Evolutionary conservation across 2,113 vertebrate species (phyloP), one percentile per base, ranked within the genome.

Genomic region (Galeopterus variegatus): DNA sequence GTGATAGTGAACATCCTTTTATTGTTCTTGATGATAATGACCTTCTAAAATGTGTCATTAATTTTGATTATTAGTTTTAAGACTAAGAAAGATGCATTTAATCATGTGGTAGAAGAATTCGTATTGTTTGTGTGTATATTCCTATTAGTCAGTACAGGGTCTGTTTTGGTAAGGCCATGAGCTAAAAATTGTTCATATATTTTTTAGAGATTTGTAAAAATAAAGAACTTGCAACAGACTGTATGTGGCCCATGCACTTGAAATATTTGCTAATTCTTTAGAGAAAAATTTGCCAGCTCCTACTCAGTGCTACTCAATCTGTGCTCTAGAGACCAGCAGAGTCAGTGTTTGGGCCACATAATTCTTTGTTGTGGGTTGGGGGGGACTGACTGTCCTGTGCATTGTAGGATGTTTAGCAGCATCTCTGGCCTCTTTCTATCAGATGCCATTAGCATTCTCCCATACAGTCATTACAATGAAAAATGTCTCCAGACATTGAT

Each of bases 121-220:
- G 33, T 52, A 3, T 54, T 88, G 12, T 93, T 86, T 76, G 45
- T 70, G 23, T 54, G 85, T 79, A 1, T 76, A 58, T 52, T 92
- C 1, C 56, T 64, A 12, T 50, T 58, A 58, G 92, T 82, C 31
- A 50, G 2, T 56, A 41, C 17, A 18, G 24, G 36, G 7, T 73
- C 56, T 83, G 33, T 73, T 79, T 81, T 79, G 54, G 21, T 94
- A 58, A 88, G 48, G 18, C 5, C 17, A 10, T 13, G 50, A 88
- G 19, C 69, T 83, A 93, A 93, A 54, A 77, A 94, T 67, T 24
- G 11, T 17, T 86, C 54, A 33, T 79, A 5, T 83, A 48, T 62
- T 90, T 90, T 95, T 95, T 87, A 48, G 86, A 94, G 0, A 15
- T 33, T 67, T 90, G 2, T 89, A 69, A 58, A 95, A 45, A 81